These are phyloP conservation scores for Ichneumon xanthorius DNA, from an alignment of 2,888 invertebrate genomes.

Conservation along the genomic window DNA sequence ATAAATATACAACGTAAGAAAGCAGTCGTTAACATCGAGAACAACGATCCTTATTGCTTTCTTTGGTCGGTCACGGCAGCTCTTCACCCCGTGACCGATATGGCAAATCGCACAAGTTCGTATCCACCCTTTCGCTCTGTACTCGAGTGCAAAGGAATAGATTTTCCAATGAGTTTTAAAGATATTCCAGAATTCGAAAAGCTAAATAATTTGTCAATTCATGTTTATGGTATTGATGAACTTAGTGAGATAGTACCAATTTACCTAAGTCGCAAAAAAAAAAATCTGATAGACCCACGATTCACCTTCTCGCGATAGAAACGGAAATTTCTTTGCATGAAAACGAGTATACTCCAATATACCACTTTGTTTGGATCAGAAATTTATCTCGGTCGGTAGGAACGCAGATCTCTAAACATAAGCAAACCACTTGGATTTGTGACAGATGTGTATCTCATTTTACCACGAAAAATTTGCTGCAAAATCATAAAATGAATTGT, in stretches of 20 bases:
- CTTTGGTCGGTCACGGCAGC: slow-evolving; percentile 65
- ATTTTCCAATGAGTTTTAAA: slow-evolving; percentile 65
- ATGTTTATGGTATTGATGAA: slow-evolving; percentile 67
- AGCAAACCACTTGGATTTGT: slow-evolving; percentile 35
- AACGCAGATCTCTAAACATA: slow-evolving; percentile 21
- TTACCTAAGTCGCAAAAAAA: slow-evolving; percentile 1
- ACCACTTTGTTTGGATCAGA: slow-evolving; percentile 61
- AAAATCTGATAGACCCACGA: slow-evolving; percentile 13
- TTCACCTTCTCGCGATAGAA: slow-evolving; percentile 33
- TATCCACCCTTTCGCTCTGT: slow-evolving; percentile 65
- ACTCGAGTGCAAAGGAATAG: slow-evolving; percentile 63
- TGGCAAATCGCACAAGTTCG: slow-evolving; percentile 46
- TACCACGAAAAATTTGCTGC: background rate
- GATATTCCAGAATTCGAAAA: slow-evolving; percentile 68
- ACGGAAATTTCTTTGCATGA: background rate
- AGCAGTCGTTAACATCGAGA: slow-evolving; percentile 71
- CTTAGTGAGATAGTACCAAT: slow-evolving; percentile 25
- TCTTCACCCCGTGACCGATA: slow-evolving; percentile 54
- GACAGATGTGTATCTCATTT: slow-evolving; percentile 40
- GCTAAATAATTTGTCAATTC: slow-evolving; percentile 68
- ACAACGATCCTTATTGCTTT: slow-evolving; percentile 70
- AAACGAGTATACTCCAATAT: background rate
- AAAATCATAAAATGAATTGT: no score
- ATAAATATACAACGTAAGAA: slow-evolving; percentile 62
- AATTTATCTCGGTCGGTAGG: slow-evolving; percentile 62